Conservation (phyloP, 1,140 invertebrate species). For the Drosophila leontia region DNA sequence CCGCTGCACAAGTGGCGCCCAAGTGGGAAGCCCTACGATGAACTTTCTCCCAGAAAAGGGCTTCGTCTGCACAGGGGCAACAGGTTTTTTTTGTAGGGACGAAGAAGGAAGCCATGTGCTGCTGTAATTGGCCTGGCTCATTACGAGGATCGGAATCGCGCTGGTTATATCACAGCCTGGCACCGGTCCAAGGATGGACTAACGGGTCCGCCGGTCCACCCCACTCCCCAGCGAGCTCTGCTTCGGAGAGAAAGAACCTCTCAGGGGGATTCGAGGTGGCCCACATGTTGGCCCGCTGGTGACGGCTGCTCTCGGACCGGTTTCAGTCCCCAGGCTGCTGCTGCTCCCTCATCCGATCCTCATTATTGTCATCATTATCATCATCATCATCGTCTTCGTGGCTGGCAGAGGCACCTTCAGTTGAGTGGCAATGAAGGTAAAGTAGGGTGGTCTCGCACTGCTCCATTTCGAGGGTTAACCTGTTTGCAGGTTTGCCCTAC, state of each 20-base stretch:
- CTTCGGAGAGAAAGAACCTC: conserved; percentile 35
- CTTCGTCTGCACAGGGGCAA: conserved; percentile 59
- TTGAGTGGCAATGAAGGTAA: conserved; percentile 75
- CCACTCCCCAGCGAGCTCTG: conserved; percentile 29
- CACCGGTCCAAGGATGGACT: conserved; percentile 57
- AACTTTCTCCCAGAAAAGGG: conserved; percentile 72
- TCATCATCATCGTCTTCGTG: conserved; percentile 18
- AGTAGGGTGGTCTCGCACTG: conserved; percentile 60
- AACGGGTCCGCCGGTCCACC: conserved; percentile 31
- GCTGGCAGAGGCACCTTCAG: conserved; percentile 50
- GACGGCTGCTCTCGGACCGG: conserved; percentile 50
- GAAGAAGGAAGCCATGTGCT: conserved; percentile 67
- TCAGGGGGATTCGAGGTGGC: conserved; percentile 50
- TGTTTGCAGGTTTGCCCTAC: conserved; percentile 56
- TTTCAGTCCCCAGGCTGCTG: conserved; percentile 46
- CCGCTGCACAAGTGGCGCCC: conserved; percentile 58
- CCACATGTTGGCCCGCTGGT: conserved; percentile 45
- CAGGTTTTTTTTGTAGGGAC: conserved; percentile 53
- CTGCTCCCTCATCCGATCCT: conserved; percentile 37
- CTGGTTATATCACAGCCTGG: conserved; percentile 71
- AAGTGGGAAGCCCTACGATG: conserved; percentile 59
- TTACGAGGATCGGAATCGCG: conserved; percentile 54
- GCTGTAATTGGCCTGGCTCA: conserved; percentile 71
- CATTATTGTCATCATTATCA: conserved; percentile 18
- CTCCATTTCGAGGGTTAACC: conserved; percentile 75